phyloP scores from a whole-genome alignment of 2,113 vertebrate species.

The Elgaria multicarinata region DNA sequence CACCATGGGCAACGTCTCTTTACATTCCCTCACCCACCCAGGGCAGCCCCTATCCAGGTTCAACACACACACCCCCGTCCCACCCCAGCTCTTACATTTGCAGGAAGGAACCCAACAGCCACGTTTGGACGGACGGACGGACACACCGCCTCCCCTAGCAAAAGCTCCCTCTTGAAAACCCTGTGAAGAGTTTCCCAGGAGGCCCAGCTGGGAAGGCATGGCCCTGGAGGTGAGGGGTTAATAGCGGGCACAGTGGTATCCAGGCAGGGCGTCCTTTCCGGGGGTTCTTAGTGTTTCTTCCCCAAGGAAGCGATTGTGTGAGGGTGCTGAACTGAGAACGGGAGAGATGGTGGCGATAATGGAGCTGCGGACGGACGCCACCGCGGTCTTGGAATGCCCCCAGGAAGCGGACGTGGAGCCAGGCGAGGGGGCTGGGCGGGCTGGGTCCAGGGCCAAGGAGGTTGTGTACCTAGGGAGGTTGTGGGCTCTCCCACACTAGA shows the following conservation, averaged over 20 bases:
- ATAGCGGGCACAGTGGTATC: background rate
- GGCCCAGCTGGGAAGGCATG: slow-evolving; percentile 26
- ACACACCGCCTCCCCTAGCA: no score
- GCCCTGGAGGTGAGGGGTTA: background rate
- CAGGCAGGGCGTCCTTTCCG: background rate
- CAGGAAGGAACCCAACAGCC: no score
- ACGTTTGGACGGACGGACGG: no score
- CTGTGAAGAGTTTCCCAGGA: background rate
- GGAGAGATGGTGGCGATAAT: background rate
- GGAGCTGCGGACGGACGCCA: background rate
- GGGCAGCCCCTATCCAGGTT: no score
- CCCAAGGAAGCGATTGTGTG: background rate
- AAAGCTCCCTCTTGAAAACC: background rate
- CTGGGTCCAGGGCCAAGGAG: background rate
- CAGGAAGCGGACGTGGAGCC: background rate
- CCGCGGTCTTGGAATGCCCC: background rate
- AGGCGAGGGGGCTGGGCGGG: no score
- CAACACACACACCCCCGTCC: no score
- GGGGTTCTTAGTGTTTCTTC: background rate
- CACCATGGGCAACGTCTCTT: no score
- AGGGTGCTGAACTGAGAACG: background rate
- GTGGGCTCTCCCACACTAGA: no score
- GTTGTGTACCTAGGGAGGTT: no score
- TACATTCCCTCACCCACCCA: no score
- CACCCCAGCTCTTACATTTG: no score